phyloP scores from a whole-genome alignment of 1,140 invertebrate genomes.

The Goniozus legneri region DNA sequence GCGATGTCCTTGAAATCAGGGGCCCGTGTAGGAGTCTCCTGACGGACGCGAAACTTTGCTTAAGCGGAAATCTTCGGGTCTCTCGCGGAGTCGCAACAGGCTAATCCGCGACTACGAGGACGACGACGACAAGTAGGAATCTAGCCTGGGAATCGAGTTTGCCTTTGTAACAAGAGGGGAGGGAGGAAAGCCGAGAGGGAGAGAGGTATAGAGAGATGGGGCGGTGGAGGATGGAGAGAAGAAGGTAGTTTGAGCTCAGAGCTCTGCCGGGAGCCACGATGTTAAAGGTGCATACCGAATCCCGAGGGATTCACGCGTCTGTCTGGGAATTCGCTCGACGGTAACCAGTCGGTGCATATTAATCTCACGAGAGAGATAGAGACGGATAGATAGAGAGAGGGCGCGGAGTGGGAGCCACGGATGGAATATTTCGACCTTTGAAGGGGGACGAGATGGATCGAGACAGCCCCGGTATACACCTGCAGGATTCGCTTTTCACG shows the following conservation, averaged over 20 bases:
- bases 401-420: too few species aligned
- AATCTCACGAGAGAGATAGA: too few species aligned
- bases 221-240: too few species aligned
- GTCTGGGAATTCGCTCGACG: slow-evolving; percentile 31
- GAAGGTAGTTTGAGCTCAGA: too few species aligned
- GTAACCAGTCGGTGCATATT: slow-evolving; percentile 35
- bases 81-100: background rate
- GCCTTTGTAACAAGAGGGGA: slow-evolving; percentile 10
- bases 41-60: too few species aligned
- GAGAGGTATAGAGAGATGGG: background rate
- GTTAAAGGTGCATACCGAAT: slow-evolving; percentile 22
- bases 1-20: too few species aligned
- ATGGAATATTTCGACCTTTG: slow-evolving; percentile 32
- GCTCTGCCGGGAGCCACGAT: slow-evolving; percentile 17
- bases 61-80: too few species aligned
- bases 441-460: slow-evolving; percentile 17
- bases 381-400: too few species aligned
- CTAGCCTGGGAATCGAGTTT: background rate
- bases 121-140: too few species aligned
- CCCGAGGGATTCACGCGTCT: slow-evolving; percentile 23
- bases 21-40: too few species aligned
- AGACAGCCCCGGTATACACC: too few species aligned
- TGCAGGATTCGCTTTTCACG: background rate
- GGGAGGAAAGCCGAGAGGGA: background rate
- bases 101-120: background rate